Percentiles rank a stretch among this genome's conserved stretches.
Evolutionary conservation across 2,113 vertebrate genomes (phyloP).

Genomic region (Galeopterus variegatus): DNA sequence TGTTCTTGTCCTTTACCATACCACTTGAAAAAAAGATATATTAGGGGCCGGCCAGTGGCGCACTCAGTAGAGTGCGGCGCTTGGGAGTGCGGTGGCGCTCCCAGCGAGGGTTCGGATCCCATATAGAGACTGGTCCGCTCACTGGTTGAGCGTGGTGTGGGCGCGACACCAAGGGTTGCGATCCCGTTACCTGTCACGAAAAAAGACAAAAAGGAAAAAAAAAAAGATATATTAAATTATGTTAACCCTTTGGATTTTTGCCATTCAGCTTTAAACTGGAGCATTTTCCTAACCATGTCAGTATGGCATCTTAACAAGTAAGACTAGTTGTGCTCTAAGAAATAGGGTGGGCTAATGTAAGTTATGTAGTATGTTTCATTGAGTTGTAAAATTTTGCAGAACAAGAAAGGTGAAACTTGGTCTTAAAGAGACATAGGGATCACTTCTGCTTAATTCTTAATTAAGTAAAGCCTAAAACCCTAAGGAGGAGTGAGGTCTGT

Average conservation of each 20-base stretch:
- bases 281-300: not conserved
- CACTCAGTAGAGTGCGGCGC: too few relatives aligned
- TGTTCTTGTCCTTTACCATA: not conserved
- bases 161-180: too few relatives aligned
- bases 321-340: not conserved
- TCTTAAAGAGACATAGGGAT: not conserved
- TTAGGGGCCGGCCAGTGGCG: too few relatives aligned
- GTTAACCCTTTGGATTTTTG: not conserved
- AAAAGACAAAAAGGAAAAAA: too few relatives aligned
- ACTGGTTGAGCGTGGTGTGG: too few relatives aligned
- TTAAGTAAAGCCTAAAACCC: not conserved
- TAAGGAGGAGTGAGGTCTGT: not conserved
- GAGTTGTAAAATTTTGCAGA: not conserved
- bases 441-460: constrained; percentile 34
- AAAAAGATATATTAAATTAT: not conserved
- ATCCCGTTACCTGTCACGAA: too few relatives aligned
- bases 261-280: not conserved
- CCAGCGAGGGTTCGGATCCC: too few relatives aligned
- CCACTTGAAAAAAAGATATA: constrained; percentile 29
- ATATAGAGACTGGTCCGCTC: too few relatives aligned
- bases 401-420: constrained; percentile 25
- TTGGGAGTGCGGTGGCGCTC: too few relatives aligned
- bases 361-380: not conserved
- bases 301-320: not conserved
- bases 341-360: not conserved